Percentiles rank a stretch among this genome's conserved stretches.
These are phyloP conservation scores for Apamea anceps DNA, from an alignment of 2,888 invertebrate genomes.

Conservation along the genomic window DNA sequence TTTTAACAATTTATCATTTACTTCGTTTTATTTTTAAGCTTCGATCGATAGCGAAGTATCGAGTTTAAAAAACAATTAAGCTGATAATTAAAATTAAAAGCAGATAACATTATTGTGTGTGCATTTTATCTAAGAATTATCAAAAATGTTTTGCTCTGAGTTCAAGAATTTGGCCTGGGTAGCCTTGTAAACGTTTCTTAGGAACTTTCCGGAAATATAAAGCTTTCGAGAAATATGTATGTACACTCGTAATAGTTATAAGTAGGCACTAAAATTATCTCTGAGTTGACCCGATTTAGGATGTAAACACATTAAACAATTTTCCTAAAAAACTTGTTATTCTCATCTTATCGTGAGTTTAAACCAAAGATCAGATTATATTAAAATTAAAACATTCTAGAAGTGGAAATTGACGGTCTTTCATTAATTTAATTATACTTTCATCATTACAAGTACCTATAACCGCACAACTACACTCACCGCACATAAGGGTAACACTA, in stretches of 20 bases:
- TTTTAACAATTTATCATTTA: conserved; percentile 2
- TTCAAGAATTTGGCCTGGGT: neutral
- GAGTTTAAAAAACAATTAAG: conserved; percentile 7
- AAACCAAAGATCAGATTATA: neutral
- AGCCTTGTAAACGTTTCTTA: neutral
- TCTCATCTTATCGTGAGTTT: neutral
- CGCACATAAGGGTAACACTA: neutral
- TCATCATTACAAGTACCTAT: neutral
- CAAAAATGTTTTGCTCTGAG: neutral
- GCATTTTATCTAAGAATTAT: neutral
- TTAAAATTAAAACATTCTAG: neutral
- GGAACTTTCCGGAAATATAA: neutral
- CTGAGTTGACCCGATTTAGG: neutral
- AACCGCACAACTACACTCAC: no score
- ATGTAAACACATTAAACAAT: conserved; percentile 1
- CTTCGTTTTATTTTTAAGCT: conserved; percentile 39
- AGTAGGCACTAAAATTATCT: conserved; percentile 7
- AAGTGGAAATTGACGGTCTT: neutral
- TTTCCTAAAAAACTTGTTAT: neutral
- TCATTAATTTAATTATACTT: no score
- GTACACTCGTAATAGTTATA: neutral
- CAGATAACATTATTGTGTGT: conserved; percentile 9
- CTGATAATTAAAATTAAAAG: conserved; percentile 13
- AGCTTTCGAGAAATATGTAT: neutral
- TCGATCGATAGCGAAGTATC: conserved; percentile 1